phyloP scores from a whole-genome alignment of 2,888 invertebrate genomes.

The Luperina testacea region DNA sequence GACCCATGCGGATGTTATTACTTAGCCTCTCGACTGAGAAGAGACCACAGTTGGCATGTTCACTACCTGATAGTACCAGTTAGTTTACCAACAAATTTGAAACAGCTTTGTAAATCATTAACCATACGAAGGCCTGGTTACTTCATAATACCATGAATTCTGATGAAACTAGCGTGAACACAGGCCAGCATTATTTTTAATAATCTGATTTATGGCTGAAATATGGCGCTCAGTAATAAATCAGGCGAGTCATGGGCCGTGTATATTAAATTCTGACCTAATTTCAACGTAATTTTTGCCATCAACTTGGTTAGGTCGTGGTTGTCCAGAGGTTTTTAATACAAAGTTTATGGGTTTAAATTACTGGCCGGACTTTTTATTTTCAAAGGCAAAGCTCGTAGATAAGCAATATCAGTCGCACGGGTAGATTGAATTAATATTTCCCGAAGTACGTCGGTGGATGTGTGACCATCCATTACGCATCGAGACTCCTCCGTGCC shows the following conservation, averaged over 20 bases:
- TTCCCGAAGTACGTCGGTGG: not conserved
- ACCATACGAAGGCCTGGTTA: not conserved
- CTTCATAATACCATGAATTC: slow-evolving; percentile 21
- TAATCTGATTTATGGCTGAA: slow-evolving; percentile 53
- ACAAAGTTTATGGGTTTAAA: not conserved
- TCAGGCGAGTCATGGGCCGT: slow-evolving; percentile 39
- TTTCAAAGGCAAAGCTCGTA: not conserved
- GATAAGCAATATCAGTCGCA: not conserved
- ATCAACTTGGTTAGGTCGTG: not conserved
- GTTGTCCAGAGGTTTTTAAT: not conserved
- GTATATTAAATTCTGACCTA: slow-evolving; percentile 60
- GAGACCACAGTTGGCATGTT: not conserved
- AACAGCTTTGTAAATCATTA: not conserved
- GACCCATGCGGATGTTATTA: not conserved
- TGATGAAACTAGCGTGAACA: slow-evolving; percentile 36
- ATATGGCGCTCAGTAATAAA: slow-evolving; percentile 52
- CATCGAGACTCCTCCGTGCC: too few species aligned
- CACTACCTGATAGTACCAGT: not conserved
- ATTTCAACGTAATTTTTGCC: slow-evolving; percentile 32
- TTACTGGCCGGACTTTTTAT: not conserved
- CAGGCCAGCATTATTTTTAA: slow-evolving; percentile 48
- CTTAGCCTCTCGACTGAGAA: not conserved
- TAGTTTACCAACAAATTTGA: not conserved
- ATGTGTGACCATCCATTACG: not conserved
- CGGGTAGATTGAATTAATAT: not conserved